phyloP scores from a whole-genome alignment of 2,797 vertebrate genomes.

The Petrocephalus sullivani region DNA sequence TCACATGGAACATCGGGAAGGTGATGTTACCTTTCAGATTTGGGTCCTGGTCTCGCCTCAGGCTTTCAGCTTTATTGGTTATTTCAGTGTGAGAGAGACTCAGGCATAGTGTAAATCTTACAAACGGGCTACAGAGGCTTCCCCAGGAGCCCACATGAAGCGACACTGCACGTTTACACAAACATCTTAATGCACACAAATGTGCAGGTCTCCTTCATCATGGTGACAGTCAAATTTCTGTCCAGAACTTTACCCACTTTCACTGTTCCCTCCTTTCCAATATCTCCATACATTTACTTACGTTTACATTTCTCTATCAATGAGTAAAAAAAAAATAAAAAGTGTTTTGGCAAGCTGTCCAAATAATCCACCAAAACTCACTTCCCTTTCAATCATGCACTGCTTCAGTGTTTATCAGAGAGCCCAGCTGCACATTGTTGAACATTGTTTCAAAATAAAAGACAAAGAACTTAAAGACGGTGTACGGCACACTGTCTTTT shows the following conservation, averaged over 20 bases:
- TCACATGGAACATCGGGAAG: constrained; percentile 34
- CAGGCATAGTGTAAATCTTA: constrained; percentile 35
- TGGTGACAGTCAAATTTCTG: neutral
- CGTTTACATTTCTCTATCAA: neutral
- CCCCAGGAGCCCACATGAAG: constrained; percentile 6
- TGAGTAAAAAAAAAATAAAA: neutral
- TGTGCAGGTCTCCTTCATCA: neutral
- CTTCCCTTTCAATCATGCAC: neutral
- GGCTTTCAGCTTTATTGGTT: constrained; percentile 22
- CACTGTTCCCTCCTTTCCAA: neutral
- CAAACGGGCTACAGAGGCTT: constrained; percentile 16
- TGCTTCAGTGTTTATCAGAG: neutral
- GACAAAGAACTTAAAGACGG: neutral
- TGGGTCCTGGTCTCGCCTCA: constrained; percentile 48
- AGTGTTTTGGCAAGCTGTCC: neutral
- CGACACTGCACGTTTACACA: constrained; percentile 25
- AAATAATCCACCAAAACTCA: neutral
- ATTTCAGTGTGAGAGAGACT: constrained; percentile 44
- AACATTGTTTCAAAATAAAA: neutral
- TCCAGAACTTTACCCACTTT: neutral
- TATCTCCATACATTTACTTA: neutral
- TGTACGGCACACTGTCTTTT: neutral
- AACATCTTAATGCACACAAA: neutral
- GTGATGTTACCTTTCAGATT: constrained; percentile 37
- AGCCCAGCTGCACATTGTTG: neutral